A percentile compares a stretch with the other conserved stretches of the same genome.
These are phyloP conservation scores for Bombus sibiricus DNA, from an alignment of 1,140 invertebrate genomes.

Conservation along the genomic window DNA sequence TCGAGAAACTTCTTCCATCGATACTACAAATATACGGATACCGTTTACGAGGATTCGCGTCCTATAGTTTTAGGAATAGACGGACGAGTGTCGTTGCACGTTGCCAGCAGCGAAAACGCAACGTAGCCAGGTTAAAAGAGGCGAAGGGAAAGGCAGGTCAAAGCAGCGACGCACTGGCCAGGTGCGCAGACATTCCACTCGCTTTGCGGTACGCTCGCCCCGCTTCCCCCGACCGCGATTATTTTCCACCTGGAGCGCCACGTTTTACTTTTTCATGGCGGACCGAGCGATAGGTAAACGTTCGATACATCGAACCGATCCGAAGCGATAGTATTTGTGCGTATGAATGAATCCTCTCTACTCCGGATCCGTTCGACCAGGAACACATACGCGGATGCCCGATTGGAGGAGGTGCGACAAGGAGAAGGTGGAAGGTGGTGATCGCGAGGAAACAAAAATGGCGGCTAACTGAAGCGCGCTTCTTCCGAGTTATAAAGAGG, in stretches of 20 bases:
- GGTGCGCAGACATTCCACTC: constrained; percentile 72
- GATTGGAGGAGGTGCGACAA: not conserved
- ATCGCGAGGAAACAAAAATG: constrained; percentile 29
- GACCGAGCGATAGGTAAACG: constrained; percentile 19
- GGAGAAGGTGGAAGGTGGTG: too few relatives aligned
- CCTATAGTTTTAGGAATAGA: not conserved
- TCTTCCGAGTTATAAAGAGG: constrained; percentile 20
- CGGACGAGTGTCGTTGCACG: not conserved
- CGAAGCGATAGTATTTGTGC: not conserved
- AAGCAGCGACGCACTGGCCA: constrained; percentile 57
- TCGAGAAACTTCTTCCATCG: constrained; percentile 11
- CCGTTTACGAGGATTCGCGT: not conserved
- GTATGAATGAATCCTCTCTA: constrained; percentile 40
- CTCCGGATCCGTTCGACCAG: not conserved
- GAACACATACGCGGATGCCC: too few relatives aligned
- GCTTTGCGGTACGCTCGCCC: constrained; percentile 36
- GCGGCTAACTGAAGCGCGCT: constrained; percentile 5
- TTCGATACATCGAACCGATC: constrained; percentile 8
- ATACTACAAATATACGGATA: accelerated
- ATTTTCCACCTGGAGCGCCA: constrained; percentile 53
- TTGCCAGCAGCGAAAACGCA: constrained; percentile 65
- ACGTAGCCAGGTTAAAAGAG: constrained; percentile 60
- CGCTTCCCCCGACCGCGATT: constrained; percentile 33
- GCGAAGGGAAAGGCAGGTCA: constrained; percentile 76
- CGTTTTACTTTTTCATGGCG: constrained; percentile 55